These are phyloP conservation scores for Drosophila murphyi DNA, from an alignment of 1,140 invertebrate genomes.

Conservation along the genomic window DNA sequence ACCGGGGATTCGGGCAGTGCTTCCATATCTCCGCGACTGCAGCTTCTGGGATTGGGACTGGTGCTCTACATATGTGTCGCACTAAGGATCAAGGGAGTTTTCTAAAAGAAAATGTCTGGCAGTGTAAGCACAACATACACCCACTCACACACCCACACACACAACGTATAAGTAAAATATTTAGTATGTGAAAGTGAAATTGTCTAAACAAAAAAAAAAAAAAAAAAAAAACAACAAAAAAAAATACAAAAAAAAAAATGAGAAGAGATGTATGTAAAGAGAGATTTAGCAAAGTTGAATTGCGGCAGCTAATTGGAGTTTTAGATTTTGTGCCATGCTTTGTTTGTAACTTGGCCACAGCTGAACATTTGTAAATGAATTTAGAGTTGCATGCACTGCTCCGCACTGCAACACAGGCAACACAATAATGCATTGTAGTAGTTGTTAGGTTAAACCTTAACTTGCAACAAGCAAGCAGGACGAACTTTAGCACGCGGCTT, in stretches of 20 bases:
- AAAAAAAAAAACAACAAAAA: slow-evolving; percentile 25
- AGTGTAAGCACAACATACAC: slow-evolving; percentile 37
- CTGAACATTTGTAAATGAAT: slow-evolving; percentile 76
- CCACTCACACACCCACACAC: slow-evolving; percentile 25
- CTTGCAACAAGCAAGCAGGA: slow-evolving; percentile 24
- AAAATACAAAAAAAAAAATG: neutral
- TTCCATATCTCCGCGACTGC: slow-evolving; percentile 61
- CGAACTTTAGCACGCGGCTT: slow-evolving; percentile 44
- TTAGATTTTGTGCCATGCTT: slow-evolving; percentile 48
- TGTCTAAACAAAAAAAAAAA: slow-evolving; percentile 46
- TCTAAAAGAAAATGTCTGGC: slow-evolving; percentile 71
- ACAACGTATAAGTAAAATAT: slow-evolving; percentile 32
- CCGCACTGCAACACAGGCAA: slow-evolving; percentile 23
- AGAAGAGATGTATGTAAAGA: neutral
- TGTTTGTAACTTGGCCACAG: slow-evolving; percentile 55
- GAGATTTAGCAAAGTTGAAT: neutral
- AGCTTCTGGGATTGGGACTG: slow-evolving; percentile 52
- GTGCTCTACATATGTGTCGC: slow-evolving; percentile 57
- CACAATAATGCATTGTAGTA: slow-evolving; percentile 30
- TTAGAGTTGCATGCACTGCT: slow-evolving; percentile 64
- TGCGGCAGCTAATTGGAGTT: slow-evolving; percentile 45
- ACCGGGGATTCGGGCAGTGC: slow-evolving; percentile 61
- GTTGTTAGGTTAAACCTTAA: slow-evolving; percentile 23
- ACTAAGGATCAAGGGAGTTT: slow-evolving; percentile 61
- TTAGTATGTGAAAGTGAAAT: slow-evolving; percentile 34